Evolutionary conservation across 2,113 vertebrate genomes (phyloP).

Genomic region (human (Homo sapiens)): GRCh38 chr2:63417501-63418000

Average conservation of each 20-base stretch:
- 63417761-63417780: not conserved
- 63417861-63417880: not conserved
- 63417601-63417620: not conserved
- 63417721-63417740: not conserved
- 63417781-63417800: not conserved
- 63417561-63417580: not conserved
- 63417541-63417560: conserved; percentile 31
- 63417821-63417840: not conserved
- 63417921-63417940: conserved; percentile 33
- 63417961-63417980: not conserved
- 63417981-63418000: not conserved
- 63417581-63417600: not conserved
- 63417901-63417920: not conserved
- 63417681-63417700: not conserved
- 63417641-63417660: conserved; percentile 36
- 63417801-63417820: not conserved
- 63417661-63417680: not conserved
- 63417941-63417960: not conserved
- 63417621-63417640: not conserved
- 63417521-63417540: not conserved
- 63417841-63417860: not conserved
- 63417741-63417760: not conserved
- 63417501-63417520: not conserved
- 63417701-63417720: not conserved
- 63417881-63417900: not conserved